These are phyloP conservation scores for Edolisoma coerulescens DNA, from an alignment of 2,113 vertebrate species.

Conservation along the genomic window DNA sequence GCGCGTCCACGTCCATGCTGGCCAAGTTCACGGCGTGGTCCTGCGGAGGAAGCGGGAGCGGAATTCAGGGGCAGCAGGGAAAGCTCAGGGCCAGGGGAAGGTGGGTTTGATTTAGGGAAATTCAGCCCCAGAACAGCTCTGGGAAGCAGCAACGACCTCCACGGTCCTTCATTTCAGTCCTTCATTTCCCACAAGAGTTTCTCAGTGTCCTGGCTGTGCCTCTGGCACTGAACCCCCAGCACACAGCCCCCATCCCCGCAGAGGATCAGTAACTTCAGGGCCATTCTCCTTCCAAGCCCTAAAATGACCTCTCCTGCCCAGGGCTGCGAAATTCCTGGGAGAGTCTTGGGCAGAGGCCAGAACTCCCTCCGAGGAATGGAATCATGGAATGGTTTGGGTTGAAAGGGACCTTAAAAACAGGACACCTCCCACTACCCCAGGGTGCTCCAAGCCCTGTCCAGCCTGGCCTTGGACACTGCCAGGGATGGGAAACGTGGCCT, in stretches of 20 bases:
- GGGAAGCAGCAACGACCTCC: accelerated
- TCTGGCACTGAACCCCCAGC: background rate
- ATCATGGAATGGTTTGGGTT: background rate
- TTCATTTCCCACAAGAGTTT: background rate
- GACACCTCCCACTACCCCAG: background rate
- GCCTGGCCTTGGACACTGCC: background rate
- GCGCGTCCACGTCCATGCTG: constrained; percentile 82
- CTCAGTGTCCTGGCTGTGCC: background rate
- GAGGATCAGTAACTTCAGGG: background rate
- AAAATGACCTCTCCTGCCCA: background rate
- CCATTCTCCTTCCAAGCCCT: background rate
- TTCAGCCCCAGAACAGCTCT: background rate
- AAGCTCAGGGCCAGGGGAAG: background rate
- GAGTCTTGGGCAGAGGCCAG: background rate
- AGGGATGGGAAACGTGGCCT: accelerated
- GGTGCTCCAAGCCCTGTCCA: background rate
- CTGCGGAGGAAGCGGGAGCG: background rate
- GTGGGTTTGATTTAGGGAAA: background rate
- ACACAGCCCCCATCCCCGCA: background rate
- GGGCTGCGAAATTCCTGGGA: background rate
- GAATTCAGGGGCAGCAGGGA: background rate
- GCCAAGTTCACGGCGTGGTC: constrained; percentile 77
- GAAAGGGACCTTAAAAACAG: background rate
- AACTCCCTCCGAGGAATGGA: background rate
- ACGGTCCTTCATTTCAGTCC: background rate